Conservation (phyloP, 2,113 vertebrate genomes). For the Prochilodus magdalenae region DNA sequence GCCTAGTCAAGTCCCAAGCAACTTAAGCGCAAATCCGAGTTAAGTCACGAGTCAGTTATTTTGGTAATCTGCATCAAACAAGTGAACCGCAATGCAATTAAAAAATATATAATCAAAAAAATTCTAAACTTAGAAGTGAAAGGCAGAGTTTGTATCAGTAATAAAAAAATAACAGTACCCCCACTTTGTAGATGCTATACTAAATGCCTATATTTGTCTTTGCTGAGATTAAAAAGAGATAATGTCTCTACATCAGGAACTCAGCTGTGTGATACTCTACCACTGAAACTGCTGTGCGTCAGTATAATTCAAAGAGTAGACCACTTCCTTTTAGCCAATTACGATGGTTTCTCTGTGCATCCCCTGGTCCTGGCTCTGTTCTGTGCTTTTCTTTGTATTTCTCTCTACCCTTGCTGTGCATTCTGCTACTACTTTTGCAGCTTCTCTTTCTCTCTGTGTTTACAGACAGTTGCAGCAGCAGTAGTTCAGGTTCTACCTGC, state of each 20-base stretch:
- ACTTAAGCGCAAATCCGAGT: too few relatives aligned
- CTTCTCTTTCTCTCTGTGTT: conserved; percentile 76
- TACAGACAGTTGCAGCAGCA: conserved; percentile 89
- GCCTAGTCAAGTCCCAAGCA: too few relatives aligned
- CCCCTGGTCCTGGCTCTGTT: background rate
- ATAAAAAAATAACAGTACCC: background rate
- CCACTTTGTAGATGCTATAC: background rate
- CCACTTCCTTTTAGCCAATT: background rate
- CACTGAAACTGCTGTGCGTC: background rate
- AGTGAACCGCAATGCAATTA: background rate
- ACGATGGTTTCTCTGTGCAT: background rate
- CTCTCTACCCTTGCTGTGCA: conserved; percentile 3
- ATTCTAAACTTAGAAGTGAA: too few relatives aligned
- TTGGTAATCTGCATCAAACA: background rate
- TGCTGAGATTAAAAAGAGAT: background rate
- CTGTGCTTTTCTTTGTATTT: background rate
- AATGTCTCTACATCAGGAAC: conserved; percentile 13
- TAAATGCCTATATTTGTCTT: conserved; percentile 3
- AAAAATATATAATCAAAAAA: too few relatives aligned
- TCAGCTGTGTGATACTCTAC: background rate
- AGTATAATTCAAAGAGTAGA: background rate
- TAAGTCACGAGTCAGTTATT: too few relatives aligned
- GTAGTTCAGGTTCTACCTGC: conserved; percentile 87
- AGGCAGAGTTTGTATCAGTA: background rate
- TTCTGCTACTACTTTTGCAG: conserved; percentile 72